Percentiles rank a stretch among this genome's conserved stretches.
Conservation (phyloP, 2,888 invertebrate species). For the Tipula helvola region DNA sequence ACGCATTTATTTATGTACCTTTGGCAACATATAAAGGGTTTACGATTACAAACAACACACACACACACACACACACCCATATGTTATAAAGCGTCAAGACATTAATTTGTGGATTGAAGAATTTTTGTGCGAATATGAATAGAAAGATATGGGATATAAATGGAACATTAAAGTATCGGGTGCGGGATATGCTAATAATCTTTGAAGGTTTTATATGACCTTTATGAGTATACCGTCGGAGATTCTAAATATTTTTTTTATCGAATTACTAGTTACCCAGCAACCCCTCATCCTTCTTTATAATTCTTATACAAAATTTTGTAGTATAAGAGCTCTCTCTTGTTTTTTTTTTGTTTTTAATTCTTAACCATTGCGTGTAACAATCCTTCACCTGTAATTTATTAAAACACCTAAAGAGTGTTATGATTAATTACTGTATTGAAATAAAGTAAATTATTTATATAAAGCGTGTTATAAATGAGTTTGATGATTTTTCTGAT, state of each 20-base stretch:
- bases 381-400: background rate
- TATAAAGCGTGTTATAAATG: background rate
- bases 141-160: background rate
- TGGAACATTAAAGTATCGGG: background rate
- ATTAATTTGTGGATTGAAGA: constrained; percentile 4
- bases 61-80: background rate
- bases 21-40: background rate
- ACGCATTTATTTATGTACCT: background rate
- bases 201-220: background rate
- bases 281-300: background rate
- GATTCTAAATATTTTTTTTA: background rate
- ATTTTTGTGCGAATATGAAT: background rate
- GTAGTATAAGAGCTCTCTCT: background rate
- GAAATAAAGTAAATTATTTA: background rate
- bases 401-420: background rate
- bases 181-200: background rate
- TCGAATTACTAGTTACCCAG: background rate
- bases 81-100: background rate
- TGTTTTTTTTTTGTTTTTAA: background rate
- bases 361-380: background rate
- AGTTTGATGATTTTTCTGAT: background rate
- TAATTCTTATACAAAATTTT: background rate
- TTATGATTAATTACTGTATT: background rate
- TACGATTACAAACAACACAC: background rate
- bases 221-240: background rate